These are phyloP conservation scores for Cyprinodon variegatus DNA, from an alignment of 2,113 vertebrate genomes.

Conservation along the genomic window DNA sequence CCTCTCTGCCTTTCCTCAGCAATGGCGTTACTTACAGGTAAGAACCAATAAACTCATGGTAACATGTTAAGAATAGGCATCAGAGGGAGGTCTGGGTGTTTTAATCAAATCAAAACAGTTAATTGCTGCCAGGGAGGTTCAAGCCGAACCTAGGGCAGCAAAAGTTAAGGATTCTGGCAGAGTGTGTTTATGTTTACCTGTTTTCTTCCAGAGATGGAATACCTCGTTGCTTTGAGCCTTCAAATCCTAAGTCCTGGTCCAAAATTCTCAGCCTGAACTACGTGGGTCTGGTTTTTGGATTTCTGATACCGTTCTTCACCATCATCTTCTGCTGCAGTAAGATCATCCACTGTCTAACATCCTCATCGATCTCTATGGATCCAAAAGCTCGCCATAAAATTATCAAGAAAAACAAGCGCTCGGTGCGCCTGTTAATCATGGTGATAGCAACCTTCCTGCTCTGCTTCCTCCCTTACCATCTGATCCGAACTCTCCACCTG, in stretches of 20 bases:
- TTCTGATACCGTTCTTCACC: slow-evolving; percentile 73
- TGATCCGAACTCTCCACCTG: slow-evolving; percentile 70
- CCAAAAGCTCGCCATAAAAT: neutral
- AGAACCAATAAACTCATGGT: neutral
- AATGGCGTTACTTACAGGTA: slow-evolving; percentile 33
- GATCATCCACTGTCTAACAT: slow-evolving; percentile 49
- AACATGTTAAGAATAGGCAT: neutral
- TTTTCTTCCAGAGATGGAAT: neutral
- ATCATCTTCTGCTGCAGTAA: slow-evolving; percentile 72
- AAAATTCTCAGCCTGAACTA: slow-evolving; percentile 72
- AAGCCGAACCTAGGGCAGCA: too few species aligned
- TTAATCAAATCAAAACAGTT: too few species aligned
- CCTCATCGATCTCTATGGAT: rapidly evolving
- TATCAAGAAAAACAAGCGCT: neutral
- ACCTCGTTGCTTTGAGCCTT: slow-evolving; percentile 73
- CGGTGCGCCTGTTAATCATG: slow-evolving; percentile 62
- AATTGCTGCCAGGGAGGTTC: neutral
- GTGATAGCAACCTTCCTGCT: slow-evolving; percentile 74
- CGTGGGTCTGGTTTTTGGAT: slow-evolving; percentile 66
- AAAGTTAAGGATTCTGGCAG: neutral
- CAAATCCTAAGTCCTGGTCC: slow-evolving; percentile 27
- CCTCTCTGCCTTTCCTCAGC: slow-evolving; percentile 66
- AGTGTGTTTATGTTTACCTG: neutral
- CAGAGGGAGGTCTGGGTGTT: neutral
- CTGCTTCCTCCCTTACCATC: slow-evolving; percentile 80